Evolutionary conservation across 37 sponge, comb jelly and placozoan species (phyloP).

Genomic region (Theonella swinhoei): DNA sequence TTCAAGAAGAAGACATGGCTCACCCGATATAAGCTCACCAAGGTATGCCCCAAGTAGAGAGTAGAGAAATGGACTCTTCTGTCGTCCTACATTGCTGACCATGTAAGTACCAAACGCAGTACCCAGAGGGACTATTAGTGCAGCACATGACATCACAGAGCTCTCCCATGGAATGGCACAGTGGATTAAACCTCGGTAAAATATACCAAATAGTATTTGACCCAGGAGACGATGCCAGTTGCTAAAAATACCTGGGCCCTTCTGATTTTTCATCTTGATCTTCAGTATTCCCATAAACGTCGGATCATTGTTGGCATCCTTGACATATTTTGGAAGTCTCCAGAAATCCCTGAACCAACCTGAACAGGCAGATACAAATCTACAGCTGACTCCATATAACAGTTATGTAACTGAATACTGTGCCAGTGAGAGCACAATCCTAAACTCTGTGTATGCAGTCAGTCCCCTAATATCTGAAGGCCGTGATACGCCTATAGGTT

Average conservation of each 20-base stretch:
- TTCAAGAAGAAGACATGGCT: background rate
- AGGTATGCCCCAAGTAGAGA: slow-evolving; percentile 58
- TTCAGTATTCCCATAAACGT: slow-evolving; percentile 4
- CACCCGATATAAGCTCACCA: slow-evolving; percentile 65
- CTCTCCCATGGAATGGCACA: slow-evolving; percentile 57
- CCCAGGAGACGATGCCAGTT: slow-evolving; percentile 57
- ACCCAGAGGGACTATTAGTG: slow-evolving; percentile 69
- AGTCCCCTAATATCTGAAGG: no score
- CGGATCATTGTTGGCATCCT: slow-evolving; percentile 65
- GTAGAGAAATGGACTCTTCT: slow-evolving; percentile 27
- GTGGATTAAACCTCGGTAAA: slow-evolving; percentile 50
- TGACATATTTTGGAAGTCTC: slow-evolving; percentile 73
- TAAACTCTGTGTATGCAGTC: no score
- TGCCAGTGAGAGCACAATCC: no score
- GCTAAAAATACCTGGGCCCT: slow-evolving; percentile 17
- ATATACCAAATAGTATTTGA: slow-evolving; percentile 49
- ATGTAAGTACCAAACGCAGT: slow-evolving; percentile 75
- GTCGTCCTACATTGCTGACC: slow-evolving; percentile 74
- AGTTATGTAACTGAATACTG: no score
- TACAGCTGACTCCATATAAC: no score
- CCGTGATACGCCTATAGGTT: no score
- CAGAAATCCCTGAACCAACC: slow-evolving; percentile 78
- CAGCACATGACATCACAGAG: background rate
- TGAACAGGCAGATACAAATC: background rate
- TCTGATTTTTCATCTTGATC: background rate